Conservation (phyloP, 2,797 vertebrate genomes). For the Toxotes lorentzi region DNA sequence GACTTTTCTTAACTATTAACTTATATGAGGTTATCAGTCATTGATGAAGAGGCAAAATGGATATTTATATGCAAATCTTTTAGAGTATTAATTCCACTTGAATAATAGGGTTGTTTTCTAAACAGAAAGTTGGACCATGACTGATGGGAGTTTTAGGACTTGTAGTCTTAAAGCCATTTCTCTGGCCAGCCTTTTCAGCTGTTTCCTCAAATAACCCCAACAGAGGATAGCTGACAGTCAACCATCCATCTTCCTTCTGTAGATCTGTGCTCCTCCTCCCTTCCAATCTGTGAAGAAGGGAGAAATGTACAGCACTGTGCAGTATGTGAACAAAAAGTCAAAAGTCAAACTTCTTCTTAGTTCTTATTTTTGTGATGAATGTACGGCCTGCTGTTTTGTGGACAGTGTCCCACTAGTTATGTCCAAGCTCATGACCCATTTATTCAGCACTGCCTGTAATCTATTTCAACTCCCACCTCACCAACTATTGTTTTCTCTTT, state of each 20-base stretch:
- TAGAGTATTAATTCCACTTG: neutral
- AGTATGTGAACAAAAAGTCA: slow-evolving; percentile 39
- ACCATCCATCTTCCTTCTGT: slow-evolving; percentile 43
- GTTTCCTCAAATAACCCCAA: slow-evolving; percentile 42
- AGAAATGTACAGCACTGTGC: slow-evolving; percentile 30
- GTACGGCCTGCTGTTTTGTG: neutral
- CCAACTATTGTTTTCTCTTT: slow-evolving; percentile 8
- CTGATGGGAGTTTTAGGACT: slow-evolving; percentile 45
- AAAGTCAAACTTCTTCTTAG: slow-evolving; percentile 36
- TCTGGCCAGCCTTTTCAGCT: slow-evolving; percentile 18
- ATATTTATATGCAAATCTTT: slow-evolving; percentile 2
- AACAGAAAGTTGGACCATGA: slow-evolving; percentile 30
- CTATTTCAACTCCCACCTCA: slow-evolving; percentile 18
- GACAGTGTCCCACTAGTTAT: slow-evolving; percentile 13
- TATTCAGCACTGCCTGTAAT: neutral
- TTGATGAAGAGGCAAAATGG: neutral
- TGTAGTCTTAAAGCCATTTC: slow-evolving; percentile 27
- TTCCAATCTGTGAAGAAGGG: slow-evolving; percentile 31
- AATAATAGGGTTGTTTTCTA: slow-evolving; percentile 23
- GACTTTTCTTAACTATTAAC: neutral
- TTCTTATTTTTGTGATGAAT: slow-evolving; percentile 37
- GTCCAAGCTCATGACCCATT: slow-evolving; percentile 3
- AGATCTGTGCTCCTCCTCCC: slow-evolving; percentile 27
- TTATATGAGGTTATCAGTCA: slow-evolving; percentile 1
- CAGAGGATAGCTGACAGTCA: slow-evolving; percentile 31